These are phyloP conservation scores for Hypotaenidia okinawae DNA, from an alignment of 2,797 vertebrate species.

Conservation along the genomic window DNA sequence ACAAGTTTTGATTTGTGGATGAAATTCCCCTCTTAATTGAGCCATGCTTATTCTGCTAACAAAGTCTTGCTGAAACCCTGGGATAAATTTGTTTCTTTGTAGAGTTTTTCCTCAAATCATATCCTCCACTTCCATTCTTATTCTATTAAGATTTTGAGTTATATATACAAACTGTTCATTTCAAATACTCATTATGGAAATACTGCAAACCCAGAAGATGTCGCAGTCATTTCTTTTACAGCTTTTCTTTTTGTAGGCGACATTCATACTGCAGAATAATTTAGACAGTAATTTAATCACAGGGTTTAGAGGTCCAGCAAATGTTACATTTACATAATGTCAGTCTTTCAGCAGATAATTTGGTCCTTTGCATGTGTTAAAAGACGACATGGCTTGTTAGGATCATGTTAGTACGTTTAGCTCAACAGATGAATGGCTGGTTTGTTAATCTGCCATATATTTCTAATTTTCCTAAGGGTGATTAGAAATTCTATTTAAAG, in stretches of 20 bases:
- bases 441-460: conserved; percentile 50
- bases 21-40: conserved; percentile 24
- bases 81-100: neutral
- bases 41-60: neutral
- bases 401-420: conserved; percentile 54
- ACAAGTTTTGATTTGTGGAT: conserved; percentile 13
- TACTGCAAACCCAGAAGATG: conserved; percentile 34
- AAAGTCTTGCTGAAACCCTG: neutral
- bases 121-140: neutral
- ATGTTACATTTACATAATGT: conserved; percentile 75
- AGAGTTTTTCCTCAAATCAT: neutral
- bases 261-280: conserved; percentile 68
- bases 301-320: conserved; percentile 73
- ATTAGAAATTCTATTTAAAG: conserved; percentile 50
- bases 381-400: conserved; percentile 61
- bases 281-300: conserved; percentile 73
- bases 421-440: conserved; percentile 53
- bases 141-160: conserved; percentile 36
- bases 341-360: conserved; percentile 73
- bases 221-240: conserved; percentile 47
- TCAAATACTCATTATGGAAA: conserved; percentile 44
- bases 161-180: neutral
- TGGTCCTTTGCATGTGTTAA: conserved; percentile 69
- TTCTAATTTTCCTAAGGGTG: conserved; percentile 53
- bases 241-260: conserved; percentile 46